Conservation (phyloP, 2,888 invertebrate genomes). For the Brenthis ino region DNA sequence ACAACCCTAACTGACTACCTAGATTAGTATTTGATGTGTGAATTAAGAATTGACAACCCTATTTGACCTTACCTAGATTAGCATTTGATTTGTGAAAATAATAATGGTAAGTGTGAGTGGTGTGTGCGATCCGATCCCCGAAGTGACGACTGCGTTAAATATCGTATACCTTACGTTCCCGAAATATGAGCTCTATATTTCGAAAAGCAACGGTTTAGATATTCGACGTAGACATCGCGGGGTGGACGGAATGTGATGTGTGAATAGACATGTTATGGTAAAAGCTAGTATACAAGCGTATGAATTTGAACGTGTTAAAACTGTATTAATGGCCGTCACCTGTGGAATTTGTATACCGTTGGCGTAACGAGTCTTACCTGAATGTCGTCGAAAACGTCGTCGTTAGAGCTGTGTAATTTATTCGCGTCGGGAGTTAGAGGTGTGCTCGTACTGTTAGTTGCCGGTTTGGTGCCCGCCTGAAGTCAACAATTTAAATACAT, state of each 20-base stretch:
- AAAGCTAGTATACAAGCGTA: constrained; percentile 46
- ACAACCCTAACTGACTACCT: constrained; percentile 11
- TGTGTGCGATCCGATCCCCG: neutral
- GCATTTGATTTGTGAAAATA: neutral
- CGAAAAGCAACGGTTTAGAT: constrained; percentile 57
- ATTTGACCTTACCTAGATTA: neutral
- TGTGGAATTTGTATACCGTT: constrained; percentile 49
- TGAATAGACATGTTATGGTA: constrained; percentile 25
- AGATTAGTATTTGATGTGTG: neutral
- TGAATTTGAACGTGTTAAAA: constrained; percentile 79
- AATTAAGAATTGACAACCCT: constrained; percentile 9
- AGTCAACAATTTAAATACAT: constrained; percentile 43
- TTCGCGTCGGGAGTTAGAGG: constrained; percentile 68
- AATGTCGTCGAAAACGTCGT: constrained; percentile 75
- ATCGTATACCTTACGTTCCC: constrained; percentile 55
- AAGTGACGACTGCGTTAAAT: constrained; percentile 43
- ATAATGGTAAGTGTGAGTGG: constrained; percentile 8
- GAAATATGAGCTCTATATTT: constrained; percentile 79
- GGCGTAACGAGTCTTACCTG: constrained; percentile 62
- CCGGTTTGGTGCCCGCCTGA: constrained; percentile 68
- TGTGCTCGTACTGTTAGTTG: constrained; percentile 75
- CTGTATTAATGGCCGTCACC: constrained; percentile 67
- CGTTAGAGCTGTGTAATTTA: constrained; percentile 72
- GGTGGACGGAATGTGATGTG: constrained; percentile 43
- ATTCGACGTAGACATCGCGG: constrained; percentile 50